Conservation (phyloP, 2,797 vertebrate genomes). For the Delichon dasypus region DNA sequence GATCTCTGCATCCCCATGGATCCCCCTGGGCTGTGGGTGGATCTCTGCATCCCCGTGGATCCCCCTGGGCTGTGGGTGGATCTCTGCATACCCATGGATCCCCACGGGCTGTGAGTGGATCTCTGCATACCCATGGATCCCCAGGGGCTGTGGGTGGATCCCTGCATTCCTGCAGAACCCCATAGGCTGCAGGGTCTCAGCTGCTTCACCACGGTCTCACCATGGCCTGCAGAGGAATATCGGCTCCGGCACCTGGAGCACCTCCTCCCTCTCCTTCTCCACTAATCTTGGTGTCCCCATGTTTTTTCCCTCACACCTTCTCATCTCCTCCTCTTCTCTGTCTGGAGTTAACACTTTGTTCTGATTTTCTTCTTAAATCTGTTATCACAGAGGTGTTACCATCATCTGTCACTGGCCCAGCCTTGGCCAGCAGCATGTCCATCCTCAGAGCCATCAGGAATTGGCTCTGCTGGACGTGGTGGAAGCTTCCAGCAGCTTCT, state of each 20-base stretch:
- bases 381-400: neutral
- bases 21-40: neutral
- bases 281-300: neutral
- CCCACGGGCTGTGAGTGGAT: neutral
- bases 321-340: neutral
- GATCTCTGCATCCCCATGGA: too few species aligned
- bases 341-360: neutral
- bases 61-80: neutral
- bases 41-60: too few species aligned
- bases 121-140: neutral
- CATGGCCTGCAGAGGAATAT: neutral
- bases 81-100: too few species aligned
- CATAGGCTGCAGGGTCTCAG: neutral
- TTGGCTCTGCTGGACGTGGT: rapidly evolving
- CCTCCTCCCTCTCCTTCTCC: neutral
- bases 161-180: too few species aligned
- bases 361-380: neutral
- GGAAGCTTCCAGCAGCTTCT: neutral
- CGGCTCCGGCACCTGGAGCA: rapidly evolving
- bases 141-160: neutral
- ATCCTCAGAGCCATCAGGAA: neutral
- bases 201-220: neutral
- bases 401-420: neutral
- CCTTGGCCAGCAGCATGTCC: neutral
- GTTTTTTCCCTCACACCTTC: neutral